Base-by-base conservation (phyloP, 2,797 vertebrate species). In the Zenarchopterus dispar region DNA sequence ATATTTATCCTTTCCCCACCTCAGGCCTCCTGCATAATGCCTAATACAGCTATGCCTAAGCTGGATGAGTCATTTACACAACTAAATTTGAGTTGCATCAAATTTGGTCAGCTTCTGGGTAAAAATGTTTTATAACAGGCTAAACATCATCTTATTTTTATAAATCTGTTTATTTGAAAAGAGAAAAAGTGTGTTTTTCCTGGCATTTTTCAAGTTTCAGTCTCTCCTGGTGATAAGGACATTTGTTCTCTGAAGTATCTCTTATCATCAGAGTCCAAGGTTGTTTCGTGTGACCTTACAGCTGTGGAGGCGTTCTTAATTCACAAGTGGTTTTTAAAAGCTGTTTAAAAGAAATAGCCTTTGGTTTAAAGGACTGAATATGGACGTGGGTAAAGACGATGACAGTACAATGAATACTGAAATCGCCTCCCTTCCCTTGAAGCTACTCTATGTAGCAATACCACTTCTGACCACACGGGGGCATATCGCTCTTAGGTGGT, bases 231-330 rank as follows among this genome's bases (percentile, higher is more conserved):
- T 42, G 52, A 55, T 42, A 11, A 17, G 8, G 21, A 48, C 42
- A 8, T 48, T 42, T 45, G 2, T 16, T 31, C 41, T 28, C 23
- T 13, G 28, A 41, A 28, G 45, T 7, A 8, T 10, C 36, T 49
- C 62, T 56, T 65, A 56, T 48, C 52, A 22, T n/a, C 18, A 17
- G 23, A 56, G n/a, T 8, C 23, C 52, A 28, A 31, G 33, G 45
- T 49, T 49, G 19, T 39, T 44, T 6, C 55, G 55, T 45, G 4
- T 15, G 23, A 23, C 18, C 31, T 24, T 13, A 45, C 24, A 28
- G 62, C 62, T 46, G 48, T 22, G 26, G 26, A 62, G 60, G 18
- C 45, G 39, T 23, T n/a, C 2, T 26, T 21, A 17, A 5, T 53
- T 54, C 24, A 23, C 48, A 18, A 42, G 18, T 11, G 2, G 16